Evolutionary conservation across 2,113 vertebrate species (phyloP).

Genomic region (Psophia crepitans): DNA sequence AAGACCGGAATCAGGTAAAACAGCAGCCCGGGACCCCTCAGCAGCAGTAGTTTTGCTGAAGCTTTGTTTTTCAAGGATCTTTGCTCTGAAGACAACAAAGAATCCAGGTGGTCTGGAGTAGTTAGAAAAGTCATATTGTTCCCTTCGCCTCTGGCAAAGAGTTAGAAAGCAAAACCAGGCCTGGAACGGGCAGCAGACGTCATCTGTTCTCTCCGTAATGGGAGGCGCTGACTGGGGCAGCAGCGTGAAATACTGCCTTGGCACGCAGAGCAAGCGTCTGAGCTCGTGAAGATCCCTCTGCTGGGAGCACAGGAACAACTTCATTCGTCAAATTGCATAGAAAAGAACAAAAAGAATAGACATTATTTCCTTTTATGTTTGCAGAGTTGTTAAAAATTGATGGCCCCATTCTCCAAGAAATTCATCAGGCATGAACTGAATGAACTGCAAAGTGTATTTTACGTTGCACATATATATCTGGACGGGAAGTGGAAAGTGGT

Average conservation of each 20-base stretch:
- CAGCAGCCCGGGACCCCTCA: not conserved
- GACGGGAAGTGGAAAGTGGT: not conserved
- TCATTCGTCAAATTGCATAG: not conserved
- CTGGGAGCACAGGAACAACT: not conserved
- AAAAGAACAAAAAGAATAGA: not conserved
- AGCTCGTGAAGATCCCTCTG: not conserved
- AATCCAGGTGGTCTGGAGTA: not conserved
- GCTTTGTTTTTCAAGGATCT: not conserved
- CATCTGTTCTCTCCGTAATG: not conserved
- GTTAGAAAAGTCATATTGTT: not conserved
- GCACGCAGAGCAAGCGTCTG: not conserved
- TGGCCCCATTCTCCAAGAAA: not conserved
- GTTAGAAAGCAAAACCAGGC: not conserved
- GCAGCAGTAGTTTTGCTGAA: not conserved
- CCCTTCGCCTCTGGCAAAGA: not conserved
- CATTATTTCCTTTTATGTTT: not conserved
- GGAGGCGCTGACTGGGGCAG: not conserved
- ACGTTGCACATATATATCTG: not conserved
- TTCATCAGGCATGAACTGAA: not conserved
- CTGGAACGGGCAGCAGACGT: not conserved
- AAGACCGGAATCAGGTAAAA: not conserved
- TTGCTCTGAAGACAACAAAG: not conserved
- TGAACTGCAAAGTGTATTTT: not conserved
- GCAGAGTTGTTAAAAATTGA: slow-evolving; percentile 22
- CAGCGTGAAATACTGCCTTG: not conserved